phyloP scores from a whole-genome alignment of 2,113 vertebrate genomes.

The Hiodon alosoides region DNA sequence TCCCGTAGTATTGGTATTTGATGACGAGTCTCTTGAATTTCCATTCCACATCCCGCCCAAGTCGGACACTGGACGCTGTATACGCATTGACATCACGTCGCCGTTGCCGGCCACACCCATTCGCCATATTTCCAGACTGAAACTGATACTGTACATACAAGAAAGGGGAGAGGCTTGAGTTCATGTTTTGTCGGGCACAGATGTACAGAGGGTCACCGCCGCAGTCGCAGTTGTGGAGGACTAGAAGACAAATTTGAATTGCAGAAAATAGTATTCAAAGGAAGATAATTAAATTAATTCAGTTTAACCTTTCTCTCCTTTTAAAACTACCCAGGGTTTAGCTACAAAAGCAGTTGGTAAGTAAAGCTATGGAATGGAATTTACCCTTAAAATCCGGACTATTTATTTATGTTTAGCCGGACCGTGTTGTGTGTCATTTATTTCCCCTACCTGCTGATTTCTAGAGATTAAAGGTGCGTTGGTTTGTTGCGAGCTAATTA shows the following conservation, averaged over 20 bases:
- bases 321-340: no score
- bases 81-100: conserved; percentile 6
- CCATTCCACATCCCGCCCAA: not conserved
- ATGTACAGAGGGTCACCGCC: not conserved
- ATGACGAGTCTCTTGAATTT: not conserved
- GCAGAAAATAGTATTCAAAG: no score
- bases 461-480: no score
- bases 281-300: no score
- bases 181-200: conserved; percentile 1
- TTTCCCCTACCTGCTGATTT: no score
- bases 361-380: not conserved
- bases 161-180: conserved; percentile 17
- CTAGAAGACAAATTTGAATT: not conserved
- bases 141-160: conserved; percentile 1
- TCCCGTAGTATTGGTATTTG: not conserved
- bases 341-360: not conserved
- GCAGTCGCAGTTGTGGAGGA: not conserved
- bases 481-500: no score
- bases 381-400: not conserved
- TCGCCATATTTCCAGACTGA: conserved; percentile 23
- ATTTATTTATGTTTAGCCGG: no score
- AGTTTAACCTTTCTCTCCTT: no score
- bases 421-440: no score
- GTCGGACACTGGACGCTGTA: not conserved
- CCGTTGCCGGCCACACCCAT: conserved; percentile 16